Evolutionary conservation across 2,113 vertebrate species (phyloP), one percentile per base, ranked within the genome.

Genomic region (Candoia aspera): DNA sequence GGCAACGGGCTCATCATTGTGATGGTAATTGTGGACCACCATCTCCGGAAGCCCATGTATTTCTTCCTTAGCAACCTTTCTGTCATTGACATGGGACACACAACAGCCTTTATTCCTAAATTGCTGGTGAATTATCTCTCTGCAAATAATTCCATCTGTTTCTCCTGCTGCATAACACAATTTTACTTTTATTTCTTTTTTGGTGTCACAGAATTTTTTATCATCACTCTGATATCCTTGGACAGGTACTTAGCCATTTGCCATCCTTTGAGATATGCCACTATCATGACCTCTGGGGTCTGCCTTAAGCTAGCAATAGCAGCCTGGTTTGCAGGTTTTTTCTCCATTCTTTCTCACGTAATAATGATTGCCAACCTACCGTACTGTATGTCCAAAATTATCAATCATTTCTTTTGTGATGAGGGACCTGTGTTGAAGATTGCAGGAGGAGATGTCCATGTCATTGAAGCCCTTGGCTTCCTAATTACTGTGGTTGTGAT

Each of bases 351-450:
- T 9, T 89, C 88, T 11, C 95, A 95, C 1, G 90, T 90, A 0
- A 33, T 90, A 0, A 91, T 95, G 83, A 84, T 89, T 0, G 33
- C 84, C 10, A 21, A 58, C 1, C 33, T 96, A 33, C 92, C 95
- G 23, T 95, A 93, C 84, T 96, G 96, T 46, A 17, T 29, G 1
- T 89, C n/a, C 8, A 84, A 94, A 11, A 23, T 96, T 54, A 55
- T 93, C 29, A 86, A 95, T 46, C 96, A 96, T 84, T 97, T 96
- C 90, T 97, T 96, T 29, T 97, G 96, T 89, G 96, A 97, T 53
- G 86, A 92, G 86, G 95, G 91, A 8, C 95, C 97, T 0, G 37
- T 97, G 19, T 91, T 96, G 92, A 92, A 1, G 1, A 37, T 97
- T 90, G 62, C 94, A 0, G 97, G 96, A 60, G 87, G 94, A n/a